Base-by-base conservation (phyloP, 2,888 invertebrate genomes). In the Epinotia ramella region DNA sequence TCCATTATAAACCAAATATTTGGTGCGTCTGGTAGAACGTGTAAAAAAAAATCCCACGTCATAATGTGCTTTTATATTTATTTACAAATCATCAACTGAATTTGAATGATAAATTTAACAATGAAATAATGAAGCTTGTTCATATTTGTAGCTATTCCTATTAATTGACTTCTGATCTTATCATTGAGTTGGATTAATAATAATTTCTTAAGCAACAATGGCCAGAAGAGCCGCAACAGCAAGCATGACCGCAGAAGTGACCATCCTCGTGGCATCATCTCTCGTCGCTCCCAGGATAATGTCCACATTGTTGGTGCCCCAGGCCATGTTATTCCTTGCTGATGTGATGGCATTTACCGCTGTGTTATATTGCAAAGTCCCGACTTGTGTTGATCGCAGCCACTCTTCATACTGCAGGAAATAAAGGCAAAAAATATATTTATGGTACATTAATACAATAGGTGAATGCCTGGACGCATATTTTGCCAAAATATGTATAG, bases 241-340 rank as follows among this genome's bases (percentile, higher is more conserved):
- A 44, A 84, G 49, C 62, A 83, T 73, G 20, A 77, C 33, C 0
- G 84, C 64, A 13, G 92, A 92, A 6, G 84, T 82, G 3, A 86
- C 74, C 4, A 81, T 76, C 0, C 78, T 79, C 0, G 86, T 76
- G 0, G 92, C 88, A 4, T 88, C 82, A 24, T 79, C 88, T 74
- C 83, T 86, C 0, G 87, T 87, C 0, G 93, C 92, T 3, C 79
- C 79, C 2, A 91, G 40, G 24, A 94, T 86, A 0, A 72, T 79
- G 6, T 93, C 91, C 1, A 84, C 91, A 18, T 93, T 89, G 0
- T 78, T 82, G 1, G 84, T 85, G 0, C 92, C 94, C 93, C 94
- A 94, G 0, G 83, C 87, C 13, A 92, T 91, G 79, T 90, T 93
- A 73, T 2, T 80, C 0, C 93, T 83, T 0, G 94, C 91, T 2